Conservation (phyloP, 2,888 invertebrate genomes). For the Candidula unifasciata region DNA sequence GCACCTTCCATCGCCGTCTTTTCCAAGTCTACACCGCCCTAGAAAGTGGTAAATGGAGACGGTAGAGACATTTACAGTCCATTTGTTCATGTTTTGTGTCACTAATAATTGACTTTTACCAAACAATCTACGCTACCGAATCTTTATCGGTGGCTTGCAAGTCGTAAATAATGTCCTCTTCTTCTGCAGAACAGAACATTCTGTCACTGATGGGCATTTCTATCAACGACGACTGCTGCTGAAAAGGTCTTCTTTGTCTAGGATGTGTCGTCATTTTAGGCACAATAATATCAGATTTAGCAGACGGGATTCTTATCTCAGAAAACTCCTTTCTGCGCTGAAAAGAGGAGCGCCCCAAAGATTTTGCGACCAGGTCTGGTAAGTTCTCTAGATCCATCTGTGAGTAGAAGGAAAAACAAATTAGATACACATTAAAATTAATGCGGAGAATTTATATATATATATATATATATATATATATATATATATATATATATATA, state of each 20-base stretch:
- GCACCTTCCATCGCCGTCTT: not conserved
- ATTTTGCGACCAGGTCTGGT: conserved; percentile 62
- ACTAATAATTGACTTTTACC: not conserved
- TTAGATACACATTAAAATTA: no score
- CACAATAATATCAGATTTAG: conserved; percentile 46
- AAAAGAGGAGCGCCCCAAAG: conserved; percentile 35
- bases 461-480: not conserved
- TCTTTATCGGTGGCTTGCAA: not conserved
- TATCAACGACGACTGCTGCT: conserved; percentile 52
- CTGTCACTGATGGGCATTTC: conserved; percentile 45
- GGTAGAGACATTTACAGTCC: not conserved
- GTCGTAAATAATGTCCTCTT: conserved; percentile 1
- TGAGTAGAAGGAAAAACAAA: not conserved
- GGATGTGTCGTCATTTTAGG: conserved; percentile 49
- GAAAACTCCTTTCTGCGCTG: conserved; percentile 48
- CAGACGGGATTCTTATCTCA: not conserved
- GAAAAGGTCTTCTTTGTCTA: conserved; percentile 52
- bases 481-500: not conserved
- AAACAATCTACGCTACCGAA: not conserved
- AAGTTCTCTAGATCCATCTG: conserved; percentile 66
- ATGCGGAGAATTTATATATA: not conserved
- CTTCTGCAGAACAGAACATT: not conserved
- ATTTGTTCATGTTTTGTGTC: not conserved
- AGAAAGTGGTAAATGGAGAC: not conserved
- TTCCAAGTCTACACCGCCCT: not conserved